Base-by-base conservation (phyloP, 1,140 invertebrate species). In the Apis cerana region DNA sequence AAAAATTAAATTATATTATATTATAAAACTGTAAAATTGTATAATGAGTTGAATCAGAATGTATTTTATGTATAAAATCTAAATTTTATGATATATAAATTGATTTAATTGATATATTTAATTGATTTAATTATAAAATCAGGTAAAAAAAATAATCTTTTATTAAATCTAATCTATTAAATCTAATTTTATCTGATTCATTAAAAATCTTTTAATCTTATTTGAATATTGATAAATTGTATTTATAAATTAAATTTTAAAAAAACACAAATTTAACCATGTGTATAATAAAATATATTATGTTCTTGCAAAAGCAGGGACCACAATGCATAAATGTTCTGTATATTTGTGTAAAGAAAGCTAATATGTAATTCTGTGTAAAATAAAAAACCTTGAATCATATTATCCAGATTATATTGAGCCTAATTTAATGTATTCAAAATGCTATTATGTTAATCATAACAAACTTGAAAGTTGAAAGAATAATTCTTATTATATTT, bases 341-440 rank as follows among this genome's bases (percentile, higher is more conserved):
- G 80, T 82, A 82, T 58, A 82, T 82, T 82, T 82, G 50, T 82
- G 81, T 78, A 78, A 77, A 82, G 52, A 48, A 9, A 62, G 19
- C 56, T 77, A 33, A 19, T 33, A 52, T 59, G 64, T 78, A 71
- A 82, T 78, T 61, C 75, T 78, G 58, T 82, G 67, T 78, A 82
- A 78, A 82, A 82, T 82, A 82, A 76, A 65, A 61, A 15, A 65
- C 59, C 50, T 50, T 15, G 3, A 76, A 50, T 23, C 27, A 17
- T 48, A 11, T 19, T 61, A 50, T 23, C 5, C 2, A 13, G 4
- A 48, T 23, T 48, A 27, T n/a, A 4, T 50, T 21, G 4, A 64
- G 33, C 9, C 11, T 3, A 10, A 10, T 50, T 21, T 23, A 2
- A 27, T 9, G 0, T 50, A 11, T 11, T 10, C 68, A n/a, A 59